phyloP scores from a whole-genome alignment of 1,140 invertebrate genomes.

The Homarus americanus region DNA sequence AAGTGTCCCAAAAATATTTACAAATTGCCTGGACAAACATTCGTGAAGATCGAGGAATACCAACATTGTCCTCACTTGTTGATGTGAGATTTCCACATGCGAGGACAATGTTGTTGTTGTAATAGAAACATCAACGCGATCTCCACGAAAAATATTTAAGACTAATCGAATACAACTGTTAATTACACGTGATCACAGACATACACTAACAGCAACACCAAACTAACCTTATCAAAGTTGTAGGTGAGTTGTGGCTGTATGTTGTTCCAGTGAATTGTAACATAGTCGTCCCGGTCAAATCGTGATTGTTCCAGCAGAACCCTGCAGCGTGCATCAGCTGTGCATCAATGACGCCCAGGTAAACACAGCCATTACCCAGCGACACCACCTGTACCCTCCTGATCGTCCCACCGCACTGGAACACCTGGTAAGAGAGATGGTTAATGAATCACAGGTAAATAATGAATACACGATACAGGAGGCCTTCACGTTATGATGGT shows the following conservation, averaged over 20 bases:
- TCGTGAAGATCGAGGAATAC: no score
- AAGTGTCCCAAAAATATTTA: no score
- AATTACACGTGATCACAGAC: no score
- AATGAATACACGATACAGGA: background rate
- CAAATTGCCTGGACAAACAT: no score
- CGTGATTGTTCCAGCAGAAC: conserved; percentile 76
- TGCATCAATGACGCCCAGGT: conserved; percentile 78
- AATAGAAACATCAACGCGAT: no score
- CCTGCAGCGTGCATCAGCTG: conserved; percentile 75
- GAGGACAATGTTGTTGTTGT: no score
- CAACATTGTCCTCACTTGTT: no score
- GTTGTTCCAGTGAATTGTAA: conserved; percentile 62
- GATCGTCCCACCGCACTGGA: conserved; percentile 81
- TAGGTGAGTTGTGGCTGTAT: conserved; percentile 76
- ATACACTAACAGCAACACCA: no score
- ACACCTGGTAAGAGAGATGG: conserved; percentile 23
- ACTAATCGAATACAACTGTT: no score
- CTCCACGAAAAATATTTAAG: no score
- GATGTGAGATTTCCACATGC: no score
- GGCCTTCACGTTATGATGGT: no score
- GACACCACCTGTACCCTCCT: conserved; percentile 79
- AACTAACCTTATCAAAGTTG: conserved; percentile 79
- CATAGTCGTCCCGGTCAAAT: conserved; percentile 74
- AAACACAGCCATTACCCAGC: conserved; percentile 84
- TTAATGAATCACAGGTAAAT: background rate